Conservation (phyloP, 2,888 invertebrate genomes). For the Slavum lentiscoides region DNA sequence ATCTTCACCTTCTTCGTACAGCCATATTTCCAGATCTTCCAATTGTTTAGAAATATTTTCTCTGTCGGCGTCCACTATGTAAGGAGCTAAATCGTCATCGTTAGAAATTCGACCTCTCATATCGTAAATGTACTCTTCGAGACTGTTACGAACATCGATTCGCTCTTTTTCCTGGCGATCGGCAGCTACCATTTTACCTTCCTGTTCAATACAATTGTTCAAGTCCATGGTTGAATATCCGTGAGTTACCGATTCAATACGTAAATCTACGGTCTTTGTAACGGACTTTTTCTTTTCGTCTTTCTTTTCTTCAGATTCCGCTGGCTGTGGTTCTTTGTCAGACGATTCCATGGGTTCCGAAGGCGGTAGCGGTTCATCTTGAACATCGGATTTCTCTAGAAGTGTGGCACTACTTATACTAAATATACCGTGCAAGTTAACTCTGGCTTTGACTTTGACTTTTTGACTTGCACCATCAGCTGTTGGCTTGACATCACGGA, state of each 20-base stretch:
- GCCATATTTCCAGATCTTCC: constrained; percentile 90
- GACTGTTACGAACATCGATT: constrained; percentile 91
- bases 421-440: constrained; percentile 92
- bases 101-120: constrained; percentile 83
- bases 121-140: constrained; percentile 98
- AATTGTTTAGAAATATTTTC: constrained; percentile 63
- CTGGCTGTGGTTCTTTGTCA: constrained; percentile 41
- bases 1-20: constrained; percentile 96
- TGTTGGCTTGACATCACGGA: constrained; percentile 82
- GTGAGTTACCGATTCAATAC: constrained; percentile 76
- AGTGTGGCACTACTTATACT: constrained; percentile 83
- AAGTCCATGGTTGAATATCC: constrained; percentile 74
- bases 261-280: constrained; percentile 81
- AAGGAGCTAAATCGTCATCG: constrained; percentile 75
- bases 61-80: constrained; percentile 73
- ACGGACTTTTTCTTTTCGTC: constrained; percentile 77
- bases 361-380: constrained; percentile 55
- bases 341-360: constrained; percentile 56
- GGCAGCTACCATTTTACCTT: constrained; percentile 80
- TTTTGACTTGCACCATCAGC: constrained; percentile 90
- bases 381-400: constrained; percentile 67
- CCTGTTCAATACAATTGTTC: constrained; percentile 76
- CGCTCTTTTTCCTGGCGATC: constrained; percentile 94
- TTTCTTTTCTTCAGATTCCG: constrained; percentile 59
- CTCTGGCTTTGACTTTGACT: constrained; percentile 92